Conservation (phyloP, 2,113 vertebrate genomes). For the Atherinomorus stipes region DNA sequence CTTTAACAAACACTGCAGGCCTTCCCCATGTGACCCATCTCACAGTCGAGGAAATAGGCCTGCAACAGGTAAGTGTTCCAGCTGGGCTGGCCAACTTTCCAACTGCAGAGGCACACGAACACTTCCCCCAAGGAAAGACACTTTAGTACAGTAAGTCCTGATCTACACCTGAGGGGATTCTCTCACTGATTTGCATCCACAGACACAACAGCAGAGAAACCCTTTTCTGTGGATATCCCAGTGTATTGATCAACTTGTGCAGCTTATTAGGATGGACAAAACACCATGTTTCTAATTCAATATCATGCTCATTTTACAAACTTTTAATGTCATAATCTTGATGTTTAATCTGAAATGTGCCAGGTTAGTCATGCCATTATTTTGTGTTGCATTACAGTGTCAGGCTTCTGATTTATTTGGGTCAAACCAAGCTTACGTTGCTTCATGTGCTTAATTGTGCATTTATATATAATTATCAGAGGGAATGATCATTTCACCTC, state of each 20-base stretch:
- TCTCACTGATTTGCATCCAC: conserved; percentile 48
- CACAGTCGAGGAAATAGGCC: conserved; percentile 67
- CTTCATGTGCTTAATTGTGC: background rate
- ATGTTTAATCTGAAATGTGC: background rate
- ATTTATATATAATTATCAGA: background rate
- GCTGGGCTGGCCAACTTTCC: conserved; percentile 58
- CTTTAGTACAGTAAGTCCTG: conserved; percentile 10
- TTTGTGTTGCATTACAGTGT: conserved; percentile 5
- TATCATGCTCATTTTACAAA: background rate
- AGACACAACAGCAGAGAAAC: conserved; percentile 10
- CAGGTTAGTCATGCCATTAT: background rate
- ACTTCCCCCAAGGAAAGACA: conserved; percentile 49
- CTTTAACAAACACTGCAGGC: conserved; percentile 25
- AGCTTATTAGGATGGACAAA: background rate
- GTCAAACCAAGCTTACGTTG: background rate
- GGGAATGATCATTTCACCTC: background rate
- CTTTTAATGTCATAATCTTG: background rate
- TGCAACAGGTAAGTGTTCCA: conserved; percentile 66
- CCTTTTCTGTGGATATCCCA: background rate
- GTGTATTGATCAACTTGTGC: background rate
- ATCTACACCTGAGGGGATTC: conserved; percentile 41
- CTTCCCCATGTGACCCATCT: conserved; percentile 43
- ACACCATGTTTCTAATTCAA: background rate
- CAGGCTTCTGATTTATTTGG: background rate
- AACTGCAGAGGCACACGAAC: conserved; percentile 35